Evolutionary conservation across 2,888 invertebrate species (phyloP), one percentile per base, ranked within the genome.

Genomic region (Volucella bombylans): DNA sequence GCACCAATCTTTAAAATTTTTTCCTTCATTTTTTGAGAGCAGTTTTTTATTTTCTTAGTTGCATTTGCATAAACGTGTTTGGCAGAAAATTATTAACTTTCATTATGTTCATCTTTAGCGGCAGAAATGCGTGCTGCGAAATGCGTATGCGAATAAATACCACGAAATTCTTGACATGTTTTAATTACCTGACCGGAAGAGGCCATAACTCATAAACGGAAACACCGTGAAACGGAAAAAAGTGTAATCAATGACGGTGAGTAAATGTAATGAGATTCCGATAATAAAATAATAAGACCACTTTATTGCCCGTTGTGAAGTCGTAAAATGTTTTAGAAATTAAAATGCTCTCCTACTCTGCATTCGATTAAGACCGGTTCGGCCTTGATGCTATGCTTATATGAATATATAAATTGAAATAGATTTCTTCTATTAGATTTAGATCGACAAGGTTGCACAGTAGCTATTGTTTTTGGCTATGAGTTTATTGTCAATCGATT

Each of bases 141-240:
- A 23, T 23, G 18, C 3, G 31, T 31, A 6, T 31, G 6, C 31
- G 31, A 57, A 23, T 8, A 57, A 57, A 57, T 9, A 38, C 57
- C 14, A 57, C 6, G n/a, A 39, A 38, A 38, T 57, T 8, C n/a
- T 57, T 15, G 38, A 8, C 8, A 31, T 57, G 3, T 52, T 72
- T 72, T 62, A 62, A 72, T 72, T 72, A 54, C 71, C 15, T 43
- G 61, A 38, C 71, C 43, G 72, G 72, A 72, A 72, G 72, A 54
- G 31, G n/a, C 72, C 62, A 72, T 72, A 72, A 72, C 52, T 54
- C 43, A 12, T 45, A 9, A 18, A 52, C 72, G 72, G 72, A 52
- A 72, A 62, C 18, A 65, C 15, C n/a, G 4, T n/a, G 1, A 38
- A 62, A 62, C 62, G 72, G 61, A 72, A 72, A 54, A 54, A 72